A percentile compares a stretch with the other conserved stretches of the same genome.
phyloP scores from a whole-genome alignment of 2,888 invertebrate species.

The Apotomis capreana region DNA sequence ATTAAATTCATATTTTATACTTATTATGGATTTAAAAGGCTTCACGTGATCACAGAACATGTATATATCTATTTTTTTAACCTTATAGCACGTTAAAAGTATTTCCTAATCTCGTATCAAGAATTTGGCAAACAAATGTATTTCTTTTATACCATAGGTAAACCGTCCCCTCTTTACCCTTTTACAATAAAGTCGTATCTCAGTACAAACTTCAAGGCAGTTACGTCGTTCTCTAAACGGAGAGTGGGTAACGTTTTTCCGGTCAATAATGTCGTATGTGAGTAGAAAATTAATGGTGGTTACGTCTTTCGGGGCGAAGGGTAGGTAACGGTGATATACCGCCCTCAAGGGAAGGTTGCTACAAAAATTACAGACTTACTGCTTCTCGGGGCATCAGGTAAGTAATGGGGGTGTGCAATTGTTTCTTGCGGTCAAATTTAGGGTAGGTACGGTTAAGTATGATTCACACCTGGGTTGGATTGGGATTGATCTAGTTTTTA shows the following conservation, averaged over 20 bases:
- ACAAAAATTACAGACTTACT: slow-evolving; percentile 10
- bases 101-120: background rate
- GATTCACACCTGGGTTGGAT: background rate
- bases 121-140: slow-evolving; percentile 6
- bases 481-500: no score
- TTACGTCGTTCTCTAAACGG: background rate
- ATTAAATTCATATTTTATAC: no score
- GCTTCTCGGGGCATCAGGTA: slow-evolving; percentile 5
- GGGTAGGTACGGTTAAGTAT: background rate
- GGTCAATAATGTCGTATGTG: background rate
- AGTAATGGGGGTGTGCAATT: slow-evolving; percentile 13
- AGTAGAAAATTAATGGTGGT: background rate
- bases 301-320: background rate
- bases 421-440: slow-evolving; percentile 5
- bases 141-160: background rate
- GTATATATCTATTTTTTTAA: no score
- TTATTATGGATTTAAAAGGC: no score
- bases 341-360: slow-evolving; percentile 1
- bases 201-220: background rate
- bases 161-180: background rate
- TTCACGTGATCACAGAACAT: no score
- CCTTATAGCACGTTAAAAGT: background rate
- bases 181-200: slow-evolving; percentile 1
- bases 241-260: background rate
- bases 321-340: background rate